Evolutionary conservation across 2,113 vertebrate species (phyloP), one percentile per base, ranked within the genome.

Genomic region (Takifugu bimaculatus): DNA sequence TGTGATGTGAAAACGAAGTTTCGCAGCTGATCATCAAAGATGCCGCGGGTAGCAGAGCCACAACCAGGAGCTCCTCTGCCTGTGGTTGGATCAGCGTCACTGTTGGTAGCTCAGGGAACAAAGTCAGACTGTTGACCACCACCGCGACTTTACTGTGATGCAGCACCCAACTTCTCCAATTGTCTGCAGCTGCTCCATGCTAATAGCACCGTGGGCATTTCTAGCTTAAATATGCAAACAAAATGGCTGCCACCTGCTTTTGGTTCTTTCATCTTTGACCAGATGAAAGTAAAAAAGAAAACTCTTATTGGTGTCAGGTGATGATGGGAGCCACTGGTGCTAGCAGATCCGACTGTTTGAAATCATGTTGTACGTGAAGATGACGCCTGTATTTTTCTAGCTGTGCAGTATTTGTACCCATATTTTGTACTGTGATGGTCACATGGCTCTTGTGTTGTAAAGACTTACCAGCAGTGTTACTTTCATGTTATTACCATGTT

Each of bases 331-430:
- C 78, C 76, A 73, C 77, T 85, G 92, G 92, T 93, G 93, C 93
- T 92, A 66, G 79, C 66, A 60, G 57, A 76, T 72, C 74, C 59
- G 59, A 77, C 76, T 70, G 79, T 82, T 82, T 86, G 68, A 2
- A 68, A 68, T 82, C 92, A 91, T 20, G 20, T 20, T 20, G 20
- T 90, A 87, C 93, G 93, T 87, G 82, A 81, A 91, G 35, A 39
- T 73, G 88, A 91, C 90, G 86, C 74, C 87, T 90, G 92, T 96
- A 95, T 96, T 96, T 96, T 95, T 93, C 20, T 20, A 20, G 20
- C 20, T 20, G 20, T 20, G 20, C 20, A 93, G 89, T 96, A 95
- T 97, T 96, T 96, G 95, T 96, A 94, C 85, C 88, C 87, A 90
- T 89, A 91, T 94, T 88, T 54, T 91, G 89, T 89, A 89, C 91